Evolutionary conservation across 2,797 vertebrate genomes (phyloP).

Genomic region (Enteromius treurensis): DNA sequence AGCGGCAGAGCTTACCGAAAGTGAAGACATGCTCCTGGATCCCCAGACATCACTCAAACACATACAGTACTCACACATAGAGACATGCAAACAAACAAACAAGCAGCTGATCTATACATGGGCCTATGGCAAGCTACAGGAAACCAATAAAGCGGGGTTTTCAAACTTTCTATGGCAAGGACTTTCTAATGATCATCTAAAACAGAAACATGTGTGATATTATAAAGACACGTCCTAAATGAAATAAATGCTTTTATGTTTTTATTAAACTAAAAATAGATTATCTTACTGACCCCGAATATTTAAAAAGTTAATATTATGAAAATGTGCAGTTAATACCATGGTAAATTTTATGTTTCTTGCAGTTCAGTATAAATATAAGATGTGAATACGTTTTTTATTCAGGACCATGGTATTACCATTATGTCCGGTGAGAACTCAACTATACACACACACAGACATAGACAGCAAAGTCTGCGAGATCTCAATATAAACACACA

Average conservation of each 20-base stretch:
- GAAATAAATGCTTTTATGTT: not conserved
- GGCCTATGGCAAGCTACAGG: not conserved
- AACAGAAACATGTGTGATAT: not conserved
- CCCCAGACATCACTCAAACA: conserved; percentile 33
- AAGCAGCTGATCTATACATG: not conserved
- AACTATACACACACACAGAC: not conserved
- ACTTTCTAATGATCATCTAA: not conserved
- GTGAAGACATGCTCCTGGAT: conserved; percentile 35
- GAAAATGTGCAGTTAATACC: not conserved
- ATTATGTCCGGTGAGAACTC: not conserved
- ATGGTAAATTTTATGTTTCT: not conserved
- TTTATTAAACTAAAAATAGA: not conserved
- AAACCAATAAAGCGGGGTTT: not conserved
- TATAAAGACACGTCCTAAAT: not conserved
- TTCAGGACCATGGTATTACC: not conserved
- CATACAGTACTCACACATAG: conserved; percentile 7
- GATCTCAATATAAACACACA: not conserved
- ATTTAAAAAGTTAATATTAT: not conserved
- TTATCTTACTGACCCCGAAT: not conserved
- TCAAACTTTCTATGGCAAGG: not conserved
- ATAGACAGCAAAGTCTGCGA: not conserved
- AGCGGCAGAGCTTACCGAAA: conserved; percentile 44
- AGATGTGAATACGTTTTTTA: not conserved
- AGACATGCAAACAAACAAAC: conserved; percentile 5
- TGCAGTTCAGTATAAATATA: not conserved